Conservation (phyloP, 1,140 invertebrate genomes). For the Cyrtorhinus lividipennis region DNA sequence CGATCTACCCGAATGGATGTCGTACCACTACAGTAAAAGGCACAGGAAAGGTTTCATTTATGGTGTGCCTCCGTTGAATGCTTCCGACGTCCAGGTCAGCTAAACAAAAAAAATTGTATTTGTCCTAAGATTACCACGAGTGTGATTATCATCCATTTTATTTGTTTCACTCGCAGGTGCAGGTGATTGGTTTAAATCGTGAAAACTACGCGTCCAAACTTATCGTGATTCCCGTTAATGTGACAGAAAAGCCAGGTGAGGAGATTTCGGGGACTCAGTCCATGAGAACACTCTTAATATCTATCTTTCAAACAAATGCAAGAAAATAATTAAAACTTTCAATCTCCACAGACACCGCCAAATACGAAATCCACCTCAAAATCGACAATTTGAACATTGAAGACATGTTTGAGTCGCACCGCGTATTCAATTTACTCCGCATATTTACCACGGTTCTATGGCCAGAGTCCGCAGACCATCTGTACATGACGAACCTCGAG, state of each 20-base stretch:
- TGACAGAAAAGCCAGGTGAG: conserved; percentile 38
- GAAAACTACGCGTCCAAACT: conserved; percentile 59
- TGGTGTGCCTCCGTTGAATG: conserved; percentile 52
- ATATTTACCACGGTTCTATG: conserved; percentile 48
- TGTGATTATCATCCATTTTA: not conserved
- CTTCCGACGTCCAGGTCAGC: conserved; percentile 37
- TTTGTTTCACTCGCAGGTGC: conserved; percentile 37
- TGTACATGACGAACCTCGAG: conserved; percentile 68
- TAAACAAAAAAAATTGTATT: not conserved
- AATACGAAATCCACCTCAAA: conserved; percentile 68
- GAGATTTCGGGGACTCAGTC: too few species aligned
- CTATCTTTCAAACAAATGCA: not conserved
- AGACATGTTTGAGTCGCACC: conserved; percentile 52
- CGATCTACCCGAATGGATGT: conserved; percentile 69
- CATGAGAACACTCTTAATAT: too few species aligned
- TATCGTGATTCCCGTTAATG: conserved; percentile 44
- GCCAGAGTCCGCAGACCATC: conserved; percentile 39
- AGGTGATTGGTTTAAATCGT: conserved; percentile 59
- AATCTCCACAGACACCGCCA: conserved; percentile 37
- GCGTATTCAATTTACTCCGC: conserved; percentile 53
- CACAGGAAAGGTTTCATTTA: conserved; percentile 61
- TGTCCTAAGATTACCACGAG: not conserved
- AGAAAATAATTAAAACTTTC: not conserved
- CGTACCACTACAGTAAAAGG: conserved; percentile 58
- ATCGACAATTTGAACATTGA: conserved; percentile 77